These are phyloP conservation scores for Hyposoter dolosus DNA, from an alignment of 2,888 invertebrate genomes.

Conservation along the genomic window DNA sequence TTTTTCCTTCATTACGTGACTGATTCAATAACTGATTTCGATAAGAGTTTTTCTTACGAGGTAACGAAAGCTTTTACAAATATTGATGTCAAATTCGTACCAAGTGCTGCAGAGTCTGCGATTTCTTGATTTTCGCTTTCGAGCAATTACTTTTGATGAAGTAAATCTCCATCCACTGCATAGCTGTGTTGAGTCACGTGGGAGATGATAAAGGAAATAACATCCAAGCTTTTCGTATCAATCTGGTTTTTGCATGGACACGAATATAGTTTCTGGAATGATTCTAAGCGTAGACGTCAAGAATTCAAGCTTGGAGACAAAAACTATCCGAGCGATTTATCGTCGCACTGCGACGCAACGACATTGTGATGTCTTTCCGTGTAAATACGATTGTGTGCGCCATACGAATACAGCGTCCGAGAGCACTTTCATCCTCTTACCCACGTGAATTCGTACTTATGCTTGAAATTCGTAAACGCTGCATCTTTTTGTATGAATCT, in stretches of 20 bases:
- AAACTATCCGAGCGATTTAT: constrained; percentile 53
- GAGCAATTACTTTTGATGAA: not conserved
- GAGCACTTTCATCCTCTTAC: constrained; percentile 7
- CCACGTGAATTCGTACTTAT: constrained; percentile 5
- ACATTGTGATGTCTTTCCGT: constrained; percentile 36
- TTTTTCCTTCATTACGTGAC: too few species aligned
- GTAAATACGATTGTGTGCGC: not conserved
- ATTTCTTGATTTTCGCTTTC: not conserved
- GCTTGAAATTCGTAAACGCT: constrained; percentile 42
- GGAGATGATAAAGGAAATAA: not conserved
- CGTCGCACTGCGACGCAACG: constrained; percentile 23
- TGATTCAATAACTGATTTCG: too few species aligned
- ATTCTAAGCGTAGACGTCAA: constrained; percentile 26
- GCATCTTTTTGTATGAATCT: constrained; percentile 46
- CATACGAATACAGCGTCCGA: not conserved
- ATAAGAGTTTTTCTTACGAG: too few species aligned
- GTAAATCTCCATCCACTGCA: not conserved
- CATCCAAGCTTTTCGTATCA: constrained; percentile 35
- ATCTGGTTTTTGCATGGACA: constrained; percentile 12
- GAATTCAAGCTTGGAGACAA: constrained; percentile 42
- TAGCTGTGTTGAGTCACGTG: not conserved
- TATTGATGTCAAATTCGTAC: too few species aligned
- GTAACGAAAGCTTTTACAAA: too few species aligned
- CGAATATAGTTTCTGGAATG: constrained; percentile 9
- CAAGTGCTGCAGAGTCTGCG: not conserved